Evolutionary conservation across 2,797 vertebrate species (phyloP).

Genomic region (Protonibea diacanthus): DNA sequence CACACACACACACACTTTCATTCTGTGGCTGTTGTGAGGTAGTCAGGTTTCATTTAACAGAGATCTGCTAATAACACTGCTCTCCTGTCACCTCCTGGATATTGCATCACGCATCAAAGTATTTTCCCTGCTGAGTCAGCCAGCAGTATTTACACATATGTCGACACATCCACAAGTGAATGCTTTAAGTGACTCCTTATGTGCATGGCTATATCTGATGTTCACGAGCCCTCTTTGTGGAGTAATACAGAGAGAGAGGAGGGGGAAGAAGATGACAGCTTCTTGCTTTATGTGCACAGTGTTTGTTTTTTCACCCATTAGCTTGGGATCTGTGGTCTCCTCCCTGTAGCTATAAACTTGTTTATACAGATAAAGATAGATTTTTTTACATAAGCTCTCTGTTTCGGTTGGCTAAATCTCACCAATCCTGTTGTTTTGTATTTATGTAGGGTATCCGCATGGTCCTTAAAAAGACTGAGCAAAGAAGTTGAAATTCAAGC

Average conservation of each 20-base stretch:
- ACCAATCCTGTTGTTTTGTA: conserved; percentile 15
- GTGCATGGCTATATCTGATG: neutral
- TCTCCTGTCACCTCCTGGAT: conserved; percentile 34
- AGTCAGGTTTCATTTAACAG: conserved; percentile 52
- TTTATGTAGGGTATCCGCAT: neutral
- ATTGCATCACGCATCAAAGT: conserved; percentile 32
- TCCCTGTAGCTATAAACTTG: conserved; percentile 26
- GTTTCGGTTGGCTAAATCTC: conserved; percentile 14
- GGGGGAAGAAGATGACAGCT: conserved; percentile 5
- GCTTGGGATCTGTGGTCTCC: conserved; percentile 28
- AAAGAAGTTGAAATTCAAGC: neutral
- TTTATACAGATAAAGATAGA: conserved; percentile 38
- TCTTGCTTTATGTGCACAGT: conserved; percentile 12
- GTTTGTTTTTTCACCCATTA: conserved; percentile 43
- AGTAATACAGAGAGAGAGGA: neutral
- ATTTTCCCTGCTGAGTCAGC: conserved; percentile 35
- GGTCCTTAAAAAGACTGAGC: neutral
- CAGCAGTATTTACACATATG: conserved; percentile 17
- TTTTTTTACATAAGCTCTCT: conserved; percentile 22
- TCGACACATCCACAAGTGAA: neutral
- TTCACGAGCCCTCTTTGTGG: neutral
- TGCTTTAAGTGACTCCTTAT: neutral
- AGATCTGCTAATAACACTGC: conserved; percentile 30
- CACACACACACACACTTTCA: conserved; percentile 6
- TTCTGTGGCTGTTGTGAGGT: conserved; percentile 21